Evolutionary conservation across 2,888 invertebrate genomes (phyloP).

Genomic region (Coremacera marginata): DNA sequence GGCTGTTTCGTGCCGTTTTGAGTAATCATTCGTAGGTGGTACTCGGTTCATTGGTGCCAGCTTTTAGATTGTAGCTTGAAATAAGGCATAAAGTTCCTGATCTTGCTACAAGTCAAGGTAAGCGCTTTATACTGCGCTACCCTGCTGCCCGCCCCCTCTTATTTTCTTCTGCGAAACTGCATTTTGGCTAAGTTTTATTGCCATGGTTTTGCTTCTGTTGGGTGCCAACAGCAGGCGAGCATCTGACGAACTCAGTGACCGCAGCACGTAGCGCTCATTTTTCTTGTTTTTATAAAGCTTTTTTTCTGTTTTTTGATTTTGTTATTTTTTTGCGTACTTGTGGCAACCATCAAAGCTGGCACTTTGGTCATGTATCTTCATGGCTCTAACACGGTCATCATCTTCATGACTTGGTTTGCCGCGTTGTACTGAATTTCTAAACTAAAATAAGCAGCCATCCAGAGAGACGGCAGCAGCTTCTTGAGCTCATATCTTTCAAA

Average conservation of each 20-base stretch:
- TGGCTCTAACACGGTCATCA: constrained; percentile 32
- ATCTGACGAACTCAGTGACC: constrained; percentile 52
- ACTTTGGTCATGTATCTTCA: constrained; percentile 29
- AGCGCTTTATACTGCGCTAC: background rate
- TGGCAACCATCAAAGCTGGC: constrained; percentile 20
- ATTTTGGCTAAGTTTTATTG: constrained; percentile 23
- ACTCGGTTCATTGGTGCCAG: constrained; percentile 8
- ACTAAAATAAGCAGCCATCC: constrained; percentile 9
- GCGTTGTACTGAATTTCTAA: constrained; percentile 22
- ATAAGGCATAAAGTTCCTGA: constrained; percentile 22
- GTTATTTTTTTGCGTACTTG: background rate
- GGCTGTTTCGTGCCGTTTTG: background rate
- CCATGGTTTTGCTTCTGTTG: constrained; percentile 31
- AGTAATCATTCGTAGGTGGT: constrained; percentile 27
- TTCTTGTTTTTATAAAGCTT: constrained; percentile 12
- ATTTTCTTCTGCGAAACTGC: background rate
- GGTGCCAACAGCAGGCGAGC: constrained; percentile 2
- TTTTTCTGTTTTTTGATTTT: background rate
- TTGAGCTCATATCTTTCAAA: constrained; percentile 46
- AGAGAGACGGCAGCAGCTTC: constrained; percentile 51
- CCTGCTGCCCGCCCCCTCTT: background rate
- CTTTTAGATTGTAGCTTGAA: constrained; percentile 3
- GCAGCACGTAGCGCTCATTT: constrained; percentile 58
- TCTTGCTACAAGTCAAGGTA: constrained; percentile 10
- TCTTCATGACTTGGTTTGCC: constrained; percentile 21